phyloP scores from a whole-genome alignment of 2,797 vertebrate species.

The Characodon lateralis region DNA sequence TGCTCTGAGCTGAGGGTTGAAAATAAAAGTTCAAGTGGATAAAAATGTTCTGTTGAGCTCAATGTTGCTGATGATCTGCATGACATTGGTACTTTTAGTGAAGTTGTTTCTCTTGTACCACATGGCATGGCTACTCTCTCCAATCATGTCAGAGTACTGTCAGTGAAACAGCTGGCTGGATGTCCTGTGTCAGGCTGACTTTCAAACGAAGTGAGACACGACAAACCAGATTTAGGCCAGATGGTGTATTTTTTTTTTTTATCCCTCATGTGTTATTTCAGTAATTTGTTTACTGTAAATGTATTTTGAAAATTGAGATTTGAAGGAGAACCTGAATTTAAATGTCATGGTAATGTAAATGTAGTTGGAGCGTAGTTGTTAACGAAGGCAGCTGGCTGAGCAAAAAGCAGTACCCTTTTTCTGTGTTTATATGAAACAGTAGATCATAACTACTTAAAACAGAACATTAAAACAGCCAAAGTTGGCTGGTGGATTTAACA shows the following conservation, averaged over 20 bases:
- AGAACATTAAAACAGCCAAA: not conserved
- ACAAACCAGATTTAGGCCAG: slow-evolving; percentile 63
- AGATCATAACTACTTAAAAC: not conserved
- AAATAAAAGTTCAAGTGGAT: slow-evolving; percentile 44
- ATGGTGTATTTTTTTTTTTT: slow-evolving; percentile 60
- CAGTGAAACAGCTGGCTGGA: slow-evolving; percentile 67
- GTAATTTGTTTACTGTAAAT: slow-evolving; percentile 31
- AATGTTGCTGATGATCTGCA: slow-evolving; percentile 17
- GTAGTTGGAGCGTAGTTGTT: not conserved
- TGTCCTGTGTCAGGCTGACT: slow-evolving; percentile 65
- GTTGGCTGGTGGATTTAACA: not conserved
- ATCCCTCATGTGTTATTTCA: slow-evolving; percentile 44
- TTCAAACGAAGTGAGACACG: slow-evolving; percentile 60
- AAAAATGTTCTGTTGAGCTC: slow-evolving; percentile 24
- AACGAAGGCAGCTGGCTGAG: not conserved
- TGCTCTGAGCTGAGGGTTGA: slow-evolving; percentile 20
- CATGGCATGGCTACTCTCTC: slow-evolving; percentile 11
- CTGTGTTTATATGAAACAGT: not conserved
- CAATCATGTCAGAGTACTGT: slow-evolving; percentile 46
- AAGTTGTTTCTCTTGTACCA: slow-evolving; percentile 9
- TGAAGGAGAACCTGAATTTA: slow-evolving; percentile 36
- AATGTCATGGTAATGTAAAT: slow-evolving; percentile 14
- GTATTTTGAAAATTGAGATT: slow-evolving; percentile 15
- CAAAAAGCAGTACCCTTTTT: not conserved
- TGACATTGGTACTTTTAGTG: slow-evolving; percentile 1